Evolutionary conservation across 2,888 invertebrate species (phyloP).

Genomic region (Aphodius granarius): DNA sequence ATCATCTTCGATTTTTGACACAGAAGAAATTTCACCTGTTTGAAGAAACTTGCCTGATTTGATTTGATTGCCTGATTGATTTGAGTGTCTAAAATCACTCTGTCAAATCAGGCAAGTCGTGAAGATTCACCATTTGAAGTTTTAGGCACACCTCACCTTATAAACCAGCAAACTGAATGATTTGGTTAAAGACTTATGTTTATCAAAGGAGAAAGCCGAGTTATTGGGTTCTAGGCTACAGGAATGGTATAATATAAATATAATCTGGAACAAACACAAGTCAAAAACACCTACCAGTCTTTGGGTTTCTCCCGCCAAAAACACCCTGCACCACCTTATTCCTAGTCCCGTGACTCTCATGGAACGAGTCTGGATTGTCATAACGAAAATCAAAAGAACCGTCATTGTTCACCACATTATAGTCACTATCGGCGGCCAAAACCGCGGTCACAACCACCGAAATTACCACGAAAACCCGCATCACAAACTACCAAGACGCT

Average conservation of each 20-base stretch:
- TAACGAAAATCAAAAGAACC: slow-evolving; percentile 77
- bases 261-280: not conserved
- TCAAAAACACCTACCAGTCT: slow-evolving; percentile 53
- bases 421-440: slow-evolving; percentile 57
- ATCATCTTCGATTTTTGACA: no score
- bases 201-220: no score
- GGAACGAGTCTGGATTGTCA: slow-evolving; percentile 72
- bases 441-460: slow-evolving; percentile 48
- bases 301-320: slow-evolving; percentile 74
- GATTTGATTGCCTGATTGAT: no score
- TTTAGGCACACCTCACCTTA: no score
- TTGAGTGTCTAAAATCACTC: no score
- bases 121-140: no score
- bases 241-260: not conserved
- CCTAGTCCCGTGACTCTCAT: slow-evolving; percentile 67
- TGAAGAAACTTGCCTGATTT: no score
- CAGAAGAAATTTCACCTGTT: no score
- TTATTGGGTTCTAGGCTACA: no score
- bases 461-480: not conserved
- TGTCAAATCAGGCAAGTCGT: no score
- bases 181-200: no score
- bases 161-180: no score
- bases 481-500: not conserved
- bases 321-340: slow-evolving; percentile 69
- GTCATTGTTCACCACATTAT: slow-evolving; percentile 68